phyloP scores from a whole-genome alignment of 2,888 invertebrate genomes.

The Subacronicta megacephala region DNA sequence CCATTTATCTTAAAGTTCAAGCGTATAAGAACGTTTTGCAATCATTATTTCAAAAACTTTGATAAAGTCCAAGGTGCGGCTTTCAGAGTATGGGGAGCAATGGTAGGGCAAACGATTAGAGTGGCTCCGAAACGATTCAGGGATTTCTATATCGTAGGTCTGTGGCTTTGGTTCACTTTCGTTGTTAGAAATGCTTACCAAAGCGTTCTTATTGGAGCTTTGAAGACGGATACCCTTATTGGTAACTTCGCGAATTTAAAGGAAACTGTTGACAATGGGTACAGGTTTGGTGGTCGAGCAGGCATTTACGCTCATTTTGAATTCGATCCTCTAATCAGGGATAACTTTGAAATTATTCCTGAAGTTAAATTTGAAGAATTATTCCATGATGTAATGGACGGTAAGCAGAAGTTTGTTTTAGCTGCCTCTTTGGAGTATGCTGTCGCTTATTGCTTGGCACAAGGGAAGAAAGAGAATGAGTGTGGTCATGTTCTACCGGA shows the following conservation, averaged over 20 bases:
- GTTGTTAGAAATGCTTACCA: slow-evolving; percentile 79
- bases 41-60: slow-evolving; percentile 68
- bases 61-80: slow-evolving; percentile 67
- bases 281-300: slow-evolving; percentile 72
- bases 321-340: slow-evolving; percentile 70
- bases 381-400: slow-evolving; percentile 70
- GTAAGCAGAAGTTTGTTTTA: slow-evolving; percentile 70
- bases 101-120: slow-evolving; percentile 75
- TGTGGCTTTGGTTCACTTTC: slow-evolving; percentile 82
- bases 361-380: slow-evolving; percentile 71
- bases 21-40: slow-evolving; percentile 65
- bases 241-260: slow-evolving; percentile 72
- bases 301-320: slow-evolving; percentile 75
- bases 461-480: slow-evolving; percentile 72
- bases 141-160: slow-evolving; percentile 75
- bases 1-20: slow-evolving; percentile 69
- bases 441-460: slow-evolving; percentile 70
- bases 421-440: slow-evolving; percentile 78
- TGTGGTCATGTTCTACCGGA: slow-evolving; percentile 77
- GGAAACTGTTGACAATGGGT: slow-evolving; percentile 71
- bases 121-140: slow-evolving; percentile 73
- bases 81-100: slow-evolving; percentile 75
- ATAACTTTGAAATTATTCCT: slow-evolving; percentile 68
- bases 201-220: slow-evolving; percentile 77
- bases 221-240: slow-evolving; percentile 72